Evolutionary conservation across 1,140 invertebrate species (phyloP), one percentile per base, ranked within the genome.

Genomic region (Drosophila erecta): DNA sequence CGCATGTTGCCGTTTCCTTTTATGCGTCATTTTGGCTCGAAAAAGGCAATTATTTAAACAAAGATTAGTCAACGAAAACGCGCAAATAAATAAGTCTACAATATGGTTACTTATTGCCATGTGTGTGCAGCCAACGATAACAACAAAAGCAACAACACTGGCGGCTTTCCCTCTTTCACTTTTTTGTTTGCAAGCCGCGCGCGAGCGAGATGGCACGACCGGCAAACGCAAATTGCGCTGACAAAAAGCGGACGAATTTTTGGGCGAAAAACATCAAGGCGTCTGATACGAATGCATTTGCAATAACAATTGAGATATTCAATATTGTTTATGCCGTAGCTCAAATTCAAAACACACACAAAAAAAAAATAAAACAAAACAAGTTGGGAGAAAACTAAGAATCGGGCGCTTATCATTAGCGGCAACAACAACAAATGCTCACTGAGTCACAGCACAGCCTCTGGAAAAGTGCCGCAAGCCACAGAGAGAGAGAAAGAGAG

Each of bases 31-130:
- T 79, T 78, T 69, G 49, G 65, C 59, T 78, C 46, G 57, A 85
- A 86, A 85, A 87, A 81, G 83, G 69, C 74, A 86, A 81, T 81
- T 86, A 71, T 87, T 87, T 81, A 78, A 81, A 78, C 81, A 79
- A 71, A 70, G 75, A 86, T 87, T 81, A 87, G 81, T 81, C 78
- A 87, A 81, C 54, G 38, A 76, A 76, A 46, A 78, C 27, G 69
- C 50, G 57, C 50, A 75, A 78, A 78, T 69, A 78, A 86, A 73
- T 71, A 86, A 64, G 55, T 80, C 66, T 61, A 70, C 46, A 47
- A 47, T 37, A 60, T 76, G 66, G 62, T 62, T 77, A 75, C 43
- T 53, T 66, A 76, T 85, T 37, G 41, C 53, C 76, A 76, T 84
- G 51, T 84, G 72, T 79, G 69, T 55, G 59, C 71, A 72, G 60